A percentile compares a stretch with the other conserved stretches of the same genome.
Evolutionary conservation across 2,888 invertebrate genomes (phyloP).

Genomic region (Eustalomyia histrio): DNA sequence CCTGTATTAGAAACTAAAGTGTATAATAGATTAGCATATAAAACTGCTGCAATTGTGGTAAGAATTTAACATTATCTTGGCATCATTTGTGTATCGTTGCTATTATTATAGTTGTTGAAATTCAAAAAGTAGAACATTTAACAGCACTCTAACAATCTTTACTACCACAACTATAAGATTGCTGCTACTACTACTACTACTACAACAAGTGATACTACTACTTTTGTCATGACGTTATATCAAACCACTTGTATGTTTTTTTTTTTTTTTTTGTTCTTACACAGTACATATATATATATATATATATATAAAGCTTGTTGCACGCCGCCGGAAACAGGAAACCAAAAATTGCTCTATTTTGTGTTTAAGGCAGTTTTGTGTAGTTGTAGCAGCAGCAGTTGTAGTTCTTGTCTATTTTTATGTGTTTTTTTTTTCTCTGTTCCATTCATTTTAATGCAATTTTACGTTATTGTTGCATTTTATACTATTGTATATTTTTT

Average conservation of each 20-base stretch:
- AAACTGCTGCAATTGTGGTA: constrained; percentile 48
- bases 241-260: constrained; percentile 47
- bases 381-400: constrained; percentile 20
- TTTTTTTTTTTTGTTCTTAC: no score
- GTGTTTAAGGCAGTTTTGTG: constrained; percentile 50
- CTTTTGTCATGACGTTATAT: constrained; percentile 35
- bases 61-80: constrained; percentile 54
- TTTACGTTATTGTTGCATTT: constrained; percentile 36
- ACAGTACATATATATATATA: no score
- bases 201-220: constrained; percentile 17
- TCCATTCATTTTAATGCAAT: constrained; percentile 41
- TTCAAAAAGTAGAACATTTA: constrained; percentile 44
- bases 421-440: constrained; percentile 31
- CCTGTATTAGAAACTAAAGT: background rate
- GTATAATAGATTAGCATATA: constrained; percentile 49
- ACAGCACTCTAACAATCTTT: background rate
- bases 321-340: constrained; percentile 68
- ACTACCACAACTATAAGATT: background rate
- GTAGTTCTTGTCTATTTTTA: constrained; percentile 47
- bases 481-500: constrained; percentile 2
- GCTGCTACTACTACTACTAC: background rate
- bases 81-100: constrained; percentile 36
- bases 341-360: constrained; percentile 69
- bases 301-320: constrained; percentile 60
- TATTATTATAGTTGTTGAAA: constrained; percentile 45